Conservation (phyloP, 2,888 invertebrate genomes). For the Ptilodon capucinus region DNA sequence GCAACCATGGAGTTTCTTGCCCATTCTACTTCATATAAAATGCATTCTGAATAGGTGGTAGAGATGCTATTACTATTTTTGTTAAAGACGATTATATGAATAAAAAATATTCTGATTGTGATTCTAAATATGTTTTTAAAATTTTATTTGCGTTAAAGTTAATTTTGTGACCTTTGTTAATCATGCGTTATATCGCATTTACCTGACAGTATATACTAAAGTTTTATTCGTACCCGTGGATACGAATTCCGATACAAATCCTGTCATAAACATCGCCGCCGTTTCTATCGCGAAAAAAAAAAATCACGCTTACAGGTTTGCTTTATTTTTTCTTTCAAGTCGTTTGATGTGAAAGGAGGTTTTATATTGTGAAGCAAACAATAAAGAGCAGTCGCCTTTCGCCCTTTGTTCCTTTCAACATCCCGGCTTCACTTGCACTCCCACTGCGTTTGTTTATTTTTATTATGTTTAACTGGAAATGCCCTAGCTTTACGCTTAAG, state of each 20-base stretch:
- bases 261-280: neutral
- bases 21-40: no score
- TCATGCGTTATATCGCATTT: no score
- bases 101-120: neutral
- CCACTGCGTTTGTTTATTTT: conserved; percentile 26
- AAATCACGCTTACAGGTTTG: neutral
- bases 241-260: neutral
- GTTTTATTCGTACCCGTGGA: neutral
- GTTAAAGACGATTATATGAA: no score
- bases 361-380: conserved; percentile 49
- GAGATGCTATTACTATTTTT: no score
- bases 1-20: no score
- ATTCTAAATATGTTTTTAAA: no score
- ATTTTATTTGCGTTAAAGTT: no score
- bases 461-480: conserved; percentile 14
- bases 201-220: no score
- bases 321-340: conserved; percentile 30
- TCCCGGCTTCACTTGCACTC: conserved; percentile 46
- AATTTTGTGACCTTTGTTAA: no score
- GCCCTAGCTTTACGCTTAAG: no score
- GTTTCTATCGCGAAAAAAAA: neutral
- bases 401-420: conserved; percentile 45
- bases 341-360: conserved; percentile 44
- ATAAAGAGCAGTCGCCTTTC: conserved; percentile 42
- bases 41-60: no score